These are phyloP conservation scores for Camponotus pennsylvanicus DNA, from an alignment of 1,140 invertebrate genomes.

Conservation along the genomic window DNA sequence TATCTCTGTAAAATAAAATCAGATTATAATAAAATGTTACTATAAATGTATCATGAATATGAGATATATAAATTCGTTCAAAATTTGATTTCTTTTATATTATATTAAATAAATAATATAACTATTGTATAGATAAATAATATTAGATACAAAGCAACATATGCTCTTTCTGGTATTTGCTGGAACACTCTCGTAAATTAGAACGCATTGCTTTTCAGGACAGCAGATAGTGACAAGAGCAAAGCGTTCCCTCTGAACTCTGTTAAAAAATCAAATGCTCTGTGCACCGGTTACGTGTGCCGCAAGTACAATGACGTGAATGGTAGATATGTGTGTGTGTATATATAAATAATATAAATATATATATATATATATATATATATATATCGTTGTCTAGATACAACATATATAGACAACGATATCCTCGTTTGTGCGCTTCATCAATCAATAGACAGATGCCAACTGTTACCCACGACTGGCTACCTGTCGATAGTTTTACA, in stretches of 20 bases:
- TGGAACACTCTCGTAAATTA: constrained; percentile 44
- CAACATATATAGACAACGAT: constrained; percentile 25
- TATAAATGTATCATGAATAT: not conserved
- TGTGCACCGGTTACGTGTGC: not conserved
- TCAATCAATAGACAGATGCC: constrained; percentile 55
- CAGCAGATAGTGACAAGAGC: constrained; percentile 18
- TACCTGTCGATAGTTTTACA: constrained; percentile 52
- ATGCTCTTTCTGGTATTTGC: not conserved
- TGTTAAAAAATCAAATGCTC: constrained; percentile 51
- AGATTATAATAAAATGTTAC: not conserved
- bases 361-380: too few relatives aligned
- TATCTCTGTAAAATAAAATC: not conserved
- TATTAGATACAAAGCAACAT: not conserved
- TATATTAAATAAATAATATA: too few relatives aligned
- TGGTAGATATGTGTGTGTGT: constrained; percentile 1
- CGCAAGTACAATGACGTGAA: constrained; percentile 21
- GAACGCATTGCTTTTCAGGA: constrained; percentile 20
- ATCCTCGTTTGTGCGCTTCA: constrained; percentile 41
- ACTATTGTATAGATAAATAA: not conserved
- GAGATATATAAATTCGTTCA: not conserved
- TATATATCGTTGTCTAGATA: not conserved
- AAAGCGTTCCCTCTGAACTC: constrained; percentile 25
- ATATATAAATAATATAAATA: too few relatives aligned
- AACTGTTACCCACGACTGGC: constrained; percentile 31
- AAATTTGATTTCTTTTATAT: not conserved